Percentiles rank a stretch among this genome's conserved stretches.
phyloP scores from a whole-genome alignment of 2,113 vertebrate species.

The Vicugna pacos region DNA sequence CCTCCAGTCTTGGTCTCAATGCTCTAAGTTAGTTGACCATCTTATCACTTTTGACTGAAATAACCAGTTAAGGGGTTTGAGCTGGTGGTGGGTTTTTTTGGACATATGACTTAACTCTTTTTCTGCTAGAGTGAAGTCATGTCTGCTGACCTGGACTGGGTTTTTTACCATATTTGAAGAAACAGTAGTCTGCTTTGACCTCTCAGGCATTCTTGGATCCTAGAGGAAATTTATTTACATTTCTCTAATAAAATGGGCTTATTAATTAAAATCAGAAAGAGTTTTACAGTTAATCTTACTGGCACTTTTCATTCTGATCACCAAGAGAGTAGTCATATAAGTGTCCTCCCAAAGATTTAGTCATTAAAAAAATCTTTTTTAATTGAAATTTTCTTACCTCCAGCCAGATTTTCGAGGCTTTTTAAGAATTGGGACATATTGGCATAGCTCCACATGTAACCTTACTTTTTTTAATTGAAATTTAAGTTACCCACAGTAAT shows the following conservation, averaged over 20 bases:
- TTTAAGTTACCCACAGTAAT: neutral
- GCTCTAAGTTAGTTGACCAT: neutral
- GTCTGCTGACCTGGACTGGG: no score
- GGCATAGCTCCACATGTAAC: neutral
- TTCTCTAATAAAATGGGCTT: neutral
- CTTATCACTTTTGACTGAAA: neutral
- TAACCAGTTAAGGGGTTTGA: neutral
- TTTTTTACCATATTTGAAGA: neutral
- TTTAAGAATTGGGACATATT: neutral
- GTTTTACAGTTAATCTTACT: neutral
- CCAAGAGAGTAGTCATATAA: neutral
- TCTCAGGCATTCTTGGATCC: neutral
- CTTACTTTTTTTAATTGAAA: neutral
- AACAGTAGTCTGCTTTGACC: neutral
- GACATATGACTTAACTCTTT: neutral
- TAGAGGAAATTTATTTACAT: neutral
- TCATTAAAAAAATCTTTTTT: neutral
- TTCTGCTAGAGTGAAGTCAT: neutral
- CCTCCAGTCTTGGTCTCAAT: neutral
- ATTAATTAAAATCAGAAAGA: neutral
- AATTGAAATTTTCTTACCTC: neutral
- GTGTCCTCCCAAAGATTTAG: neutral
- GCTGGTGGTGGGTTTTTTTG: neutral
- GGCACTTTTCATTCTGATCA: neutral
- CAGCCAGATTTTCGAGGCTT: neutral